phyloP scores from a whole-genome alignment of 2,888 invertebrate genomes.

The Ophonus ardosiacus region DNA sequence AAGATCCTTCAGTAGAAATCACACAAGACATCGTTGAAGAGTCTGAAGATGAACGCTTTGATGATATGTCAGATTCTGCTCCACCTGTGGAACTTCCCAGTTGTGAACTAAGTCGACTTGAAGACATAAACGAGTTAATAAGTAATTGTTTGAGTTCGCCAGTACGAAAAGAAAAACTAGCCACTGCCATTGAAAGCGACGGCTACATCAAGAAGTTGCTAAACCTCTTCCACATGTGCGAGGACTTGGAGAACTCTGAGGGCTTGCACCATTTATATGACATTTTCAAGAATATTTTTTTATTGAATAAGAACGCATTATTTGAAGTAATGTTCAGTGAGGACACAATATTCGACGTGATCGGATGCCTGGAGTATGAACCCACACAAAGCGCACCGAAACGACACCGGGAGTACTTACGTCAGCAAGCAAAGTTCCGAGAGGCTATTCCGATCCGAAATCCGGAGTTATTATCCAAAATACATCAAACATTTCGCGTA shows the following conservation, averaged over 20 bases:
- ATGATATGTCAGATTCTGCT: slow-evolving; percentile 96
- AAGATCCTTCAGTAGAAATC: slow-evolving; percentile 98
- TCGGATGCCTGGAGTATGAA: slow-evolving; percentile 99
- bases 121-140: slow-evolving; percentile 96
- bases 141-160: slow-evolving; percentile 93
- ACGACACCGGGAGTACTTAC: slow-evolving; percentile 96
- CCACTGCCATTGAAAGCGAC: slow-evolving; percentile 94
- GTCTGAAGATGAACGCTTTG: slow-evolving; percentile 97
- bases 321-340: slow-evolving; percentile 99
- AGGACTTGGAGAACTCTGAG: slow-evolving; percentile 96
- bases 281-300: slow-evolving; percentile 99
- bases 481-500: slow-evolving; percentile 99
- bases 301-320: slow-evolving; percentile 97
- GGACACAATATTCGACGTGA: slow-evolving; percentile 97
- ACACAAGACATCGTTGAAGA: slow-evolving; percentile 98
- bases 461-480: slow-evolving; percentile 96
- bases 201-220: slow-evolving; percentile 96
- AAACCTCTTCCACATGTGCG: slow-evolving; percentile 97
- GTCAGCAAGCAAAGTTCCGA: slow-evolving; percentile 93
- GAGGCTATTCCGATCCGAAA: slow-evolving; percentile 97
- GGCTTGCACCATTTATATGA: slow-evolving; percentile 97
- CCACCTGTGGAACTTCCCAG: slow-evolving; percentile 96
- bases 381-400: slow-evolving; percentile 91
- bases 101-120: slow-evolving; percentile 94
- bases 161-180: slow-evolving; percentile 94